Evolutionary conservation across 2,113 vertebrate species (phyloP), one percentile per base, ranked within the genome.

Genomic region (Nerophis lumbriciformis): DNA sequence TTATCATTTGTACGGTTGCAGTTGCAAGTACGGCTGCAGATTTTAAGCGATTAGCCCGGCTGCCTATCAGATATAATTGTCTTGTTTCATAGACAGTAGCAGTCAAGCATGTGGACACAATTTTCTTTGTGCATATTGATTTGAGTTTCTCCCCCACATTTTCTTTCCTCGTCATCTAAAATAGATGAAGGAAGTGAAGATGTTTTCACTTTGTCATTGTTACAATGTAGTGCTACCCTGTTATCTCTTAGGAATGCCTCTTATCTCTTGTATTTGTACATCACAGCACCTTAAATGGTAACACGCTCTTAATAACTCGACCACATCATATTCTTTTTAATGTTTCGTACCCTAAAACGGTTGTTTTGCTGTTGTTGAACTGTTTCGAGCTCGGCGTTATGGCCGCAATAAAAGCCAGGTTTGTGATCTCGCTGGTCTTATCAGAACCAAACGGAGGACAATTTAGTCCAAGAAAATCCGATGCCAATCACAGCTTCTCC

Each of bases 231-330:
- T 59, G 4, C 19, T 19, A 15, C 16, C 48, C 9, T 53, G 69
- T 79, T 84, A 83, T 83, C 82, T 68, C 56, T 59, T 14, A 63
- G 74, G 82, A 85, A 85, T 83, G 71, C 75, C 2, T 63, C 68
- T 82, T 83, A 83, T 83, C 78, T 81, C 19, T 56, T 12, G 49
- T 65, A 13, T 70, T 72, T 53, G 69, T 57, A 66, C 72, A 42
- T 74, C 47, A 8, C 38, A 3, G 5, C 19, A 49, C 11, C 44
- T 59, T 4, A 48, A 59, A 35, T 15, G 2, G 16, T 28, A 47
- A 44, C 4, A 16, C 5, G 1, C 15, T 53, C 42, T 35, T 13
- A 53, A 35, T 6, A 53, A 45, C 42, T 21, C 4, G 21, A 35
- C 11, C 6, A 6, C 28, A 8, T 35, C 5, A 0, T 28, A 15